Conservation (phyloP, 1,140 invertebrate species). For the Pemphigus obesinymphae region DNA sequence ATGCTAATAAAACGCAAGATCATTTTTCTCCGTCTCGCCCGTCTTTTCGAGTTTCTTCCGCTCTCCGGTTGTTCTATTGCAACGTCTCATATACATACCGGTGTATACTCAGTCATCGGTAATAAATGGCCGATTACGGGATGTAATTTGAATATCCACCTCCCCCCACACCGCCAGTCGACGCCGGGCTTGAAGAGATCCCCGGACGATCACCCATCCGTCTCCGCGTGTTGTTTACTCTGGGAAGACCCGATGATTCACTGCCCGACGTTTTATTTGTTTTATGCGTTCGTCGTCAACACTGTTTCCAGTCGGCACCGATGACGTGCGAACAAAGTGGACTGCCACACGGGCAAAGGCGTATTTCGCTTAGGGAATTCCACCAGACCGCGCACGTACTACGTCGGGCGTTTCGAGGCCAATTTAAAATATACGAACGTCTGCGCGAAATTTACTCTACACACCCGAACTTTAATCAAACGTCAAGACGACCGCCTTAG, state of each 20-base stretch:
- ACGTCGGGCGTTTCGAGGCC: too few relatives aligned
- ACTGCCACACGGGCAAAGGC: too few relatives aligned
- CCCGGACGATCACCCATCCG: not conserved
- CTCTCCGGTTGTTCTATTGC: not conserved
- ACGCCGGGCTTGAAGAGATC: not conserved
- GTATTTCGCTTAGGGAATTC: not conserved
- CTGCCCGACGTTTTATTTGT: not conserved
- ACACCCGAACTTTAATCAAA: too few relatives aligned
- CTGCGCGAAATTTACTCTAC: too few relatives aligned
- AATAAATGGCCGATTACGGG: constrained; percentile 23
- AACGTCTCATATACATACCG: not conserved
- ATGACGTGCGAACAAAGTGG: too few relatives aligned
- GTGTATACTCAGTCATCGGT: not conserved
- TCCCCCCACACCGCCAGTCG: not conserved
- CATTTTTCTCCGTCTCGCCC: constrained; percentile 6
- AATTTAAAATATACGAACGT: too few relatives aligned
- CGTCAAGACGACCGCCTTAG: too few relatives aligned
- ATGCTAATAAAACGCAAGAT: not conserved
- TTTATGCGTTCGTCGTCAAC: not conserved
- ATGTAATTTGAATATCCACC: constrained; percentile 18
- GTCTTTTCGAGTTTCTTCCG: not conserved
- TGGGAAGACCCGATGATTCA: not conserved
- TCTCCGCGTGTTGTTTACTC: not conserved
- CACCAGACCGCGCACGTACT: not conserved
- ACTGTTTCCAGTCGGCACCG: not conserved